A percentile compares a stretch with the other conserved stretches of the same genome.
phyloP scores from a whole-genome alignment of 2,888 invertebrate species.

The Drosophila helvetica region DNA sequence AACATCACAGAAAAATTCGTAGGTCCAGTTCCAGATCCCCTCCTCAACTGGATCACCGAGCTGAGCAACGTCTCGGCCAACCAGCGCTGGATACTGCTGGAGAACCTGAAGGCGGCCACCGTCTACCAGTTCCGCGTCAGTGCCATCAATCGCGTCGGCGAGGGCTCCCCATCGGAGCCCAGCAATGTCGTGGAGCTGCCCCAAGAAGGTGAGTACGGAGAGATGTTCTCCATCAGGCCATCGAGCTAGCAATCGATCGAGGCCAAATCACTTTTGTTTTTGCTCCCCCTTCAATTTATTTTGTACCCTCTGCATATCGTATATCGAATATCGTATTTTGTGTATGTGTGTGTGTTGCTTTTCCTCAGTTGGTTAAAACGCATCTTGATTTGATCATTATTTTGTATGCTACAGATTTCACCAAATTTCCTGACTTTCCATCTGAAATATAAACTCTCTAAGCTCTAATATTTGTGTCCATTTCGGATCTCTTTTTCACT shows the following conservation, averaged over 20 bases:
- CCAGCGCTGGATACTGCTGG: constrained; percentile 91
- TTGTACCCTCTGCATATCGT: constrained; percentile 17
- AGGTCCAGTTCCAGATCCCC: constrained; percentile 94
- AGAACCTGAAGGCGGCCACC: constrained; percentile 95
- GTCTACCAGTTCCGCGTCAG: constrained; percentile 98
- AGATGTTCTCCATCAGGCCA: too few relatives aligned
- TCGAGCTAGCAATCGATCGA: too few relatives aligned
- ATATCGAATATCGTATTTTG: constrained; percentile 8
- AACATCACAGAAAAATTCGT: constrained; percentile 85
- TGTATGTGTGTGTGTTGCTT: constrained; percentile 24
- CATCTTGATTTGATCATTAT: constrained; percentile 13
- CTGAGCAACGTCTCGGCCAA: constrained; percentile 92
- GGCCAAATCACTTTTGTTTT: background rate
- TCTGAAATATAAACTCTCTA: too few relatives aligned
- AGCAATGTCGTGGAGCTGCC: constrained; percentile 96
- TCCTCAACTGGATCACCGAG: constrained; percentile 95
- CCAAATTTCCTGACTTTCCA: too few relatives aligned
- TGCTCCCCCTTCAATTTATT: constrained; percentile 1
- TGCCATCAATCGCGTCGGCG: constrained; percentile 97
- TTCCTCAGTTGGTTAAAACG: constrained; percentile 8
- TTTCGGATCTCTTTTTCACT: too few relatives aligned
- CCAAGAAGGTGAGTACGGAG: constrained; percentile 93
- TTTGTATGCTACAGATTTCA: too few relatives aligned
- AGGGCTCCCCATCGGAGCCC: constrained; percentile 95
- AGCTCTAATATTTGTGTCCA: too few relatives aligned